Base-by-base conservation (phyloP, 2,797 vertebrate genomes). In the Synanceia verrucosa region DNA sequence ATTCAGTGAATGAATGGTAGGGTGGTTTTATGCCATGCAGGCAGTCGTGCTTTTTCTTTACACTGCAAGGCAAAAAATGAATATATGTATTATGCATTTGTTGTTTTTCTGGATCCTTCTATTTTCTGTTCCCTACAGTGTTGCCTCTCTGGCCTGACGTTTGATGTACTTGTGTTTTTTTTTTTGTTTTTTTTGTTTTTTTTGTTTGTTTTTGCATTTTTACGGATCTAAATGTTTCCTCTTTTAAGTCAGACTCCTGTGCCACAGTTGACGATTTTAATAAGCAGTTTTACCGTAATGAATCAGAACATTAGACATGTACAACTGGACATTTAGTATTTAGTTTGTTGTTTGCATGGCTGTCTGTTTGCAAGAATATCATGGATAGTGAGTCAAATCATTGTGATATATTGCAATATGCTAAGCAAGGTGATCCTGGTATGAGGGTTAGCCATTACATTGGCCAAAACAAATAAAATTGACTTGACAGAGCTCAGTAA, bases 1-100 rank as follows among this genome's bases (percentile, higher is more conserved):
- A 53, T 63, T 73, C 24, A 63, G 65, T 61, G 37, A 61, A 74
- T 71, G 26, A 52, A 56, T 51, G 39, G 36, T 33, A n/a, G 34
- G 59, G 53, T 29, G 56, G 34, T 69, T 85, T 82, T 53, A 68
- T 73, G 53, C 55, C 46, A 70, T 58, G 18, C 28, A 58, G n/a
- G 5, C 37, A 62, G 9, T 19, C 12, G 7, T 2, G 52, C 23
- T 59, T 29, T 23, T n/a, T 28, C 6, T 2, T 26, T 58, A 29
- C 37, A 13, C 6, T 28, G 6, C 8, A 13, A 28, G 36, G 5
- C 23, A 12, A 57, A 12, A 26, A 58, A 19, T 10, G 13, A 6
- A 24, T 36, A n/a, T 43, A 43, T 18, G n/a, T 43, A 19, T 18
- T 37, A 37, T 6, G 29, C 9, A 24, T 34, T 9, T 23, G 14